Evolutionary conservation across 2,888 invertebrate genomes (phyloP), one percentile per base, ranked within the genome.

Genomic region (Catocala sponsa): DNA sequence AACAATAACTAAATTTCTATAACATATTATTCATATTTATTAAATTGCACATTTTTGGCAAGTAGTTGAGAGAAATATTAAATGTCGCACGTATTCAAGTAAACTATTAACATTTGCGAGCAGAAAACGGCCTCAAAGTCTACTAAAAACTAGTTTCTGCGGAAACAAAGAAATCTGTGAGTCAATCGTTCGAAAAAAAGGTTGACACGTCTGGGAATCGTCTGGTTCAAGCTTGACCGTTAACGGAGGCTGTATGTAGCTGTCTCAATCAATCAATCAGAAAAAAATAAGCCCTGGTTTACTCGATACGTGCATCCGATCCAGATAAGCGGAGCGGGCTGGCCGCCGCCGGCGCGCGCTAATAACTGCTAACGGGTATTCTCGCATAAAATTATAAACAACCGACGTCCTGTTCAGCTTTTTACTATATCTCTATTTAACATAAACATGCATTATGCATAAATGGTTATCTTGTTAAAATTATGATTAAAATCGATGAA

Each of bases 341-440:
- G 9, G 35, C 35, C 35, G 25, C 46, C 7, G n/a, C 48, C 9
- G 51, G 48, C 56, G 11, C 74, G 82, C 82, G 78, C 83, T 70
- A 74, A 59, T 81, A 68, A 76, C 57, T 70, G 57, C 71, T 83
- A 88, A 87, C 87, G 86, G 87, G 61, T 60, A 59, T 67, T 65
- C 59, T 43, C 60, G 66, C 65, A 74, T 65, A 61, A 43, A 58
- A 54, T 63, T 64, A 63, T 60, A 50, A 60, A 57, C 32, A 50
- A 42, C 42, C 48, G 54, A 15, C 59, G 51, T 60, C 59, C 58
- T 55, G 53, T 55, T 66, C 15, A 49, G 41, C 38, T 64, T 68
- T 64, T 70, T 63, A 52, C 33, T 54, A 43, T 68, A 25, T 46
- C 9, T 46, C 11, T 48, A 47, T 59, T 65, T 64, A 55, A 55